Evolutionary conservation across 2,797 vertebrate genomes (phyloP).

Genomic region (Corythornis leucogaster): DNA sequence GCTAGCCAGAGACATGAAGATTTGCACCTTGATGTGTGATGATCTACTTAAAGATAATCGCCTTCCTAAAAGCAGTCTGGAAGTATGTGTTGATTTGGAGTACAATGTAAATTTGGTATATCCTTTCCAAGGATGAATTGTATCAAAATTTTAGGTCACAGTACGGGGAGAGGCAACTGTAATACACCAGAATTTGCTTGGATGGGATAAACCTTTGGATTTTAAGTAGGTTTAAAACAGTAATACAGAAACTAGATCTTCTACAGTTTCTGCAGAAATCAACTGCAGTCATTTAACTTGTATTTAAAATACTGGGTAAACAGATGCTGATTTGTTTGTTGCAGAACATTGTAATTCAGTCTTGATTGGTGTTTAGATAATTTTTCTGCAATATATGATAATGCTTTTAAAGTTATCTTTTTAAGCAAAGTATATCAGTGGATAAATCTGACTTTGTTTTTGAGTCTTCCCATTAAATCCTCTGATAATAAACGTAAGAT

Average conservation of each 20-base stretch:
- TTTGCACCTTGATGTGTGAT: not conserved
- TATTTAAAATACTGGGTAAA: not conserved
- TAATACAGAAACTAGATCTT: not conserved
- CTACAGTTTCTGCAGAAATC: not conserved
- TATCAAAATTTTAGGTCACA: not conserved
- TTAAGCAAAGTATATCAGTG: not conserved
- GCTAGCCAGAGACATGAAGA: not conserved
- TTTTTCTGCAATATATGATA: not conserved
- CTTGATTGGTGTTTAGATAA: not conserved
- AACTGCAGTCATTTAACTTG: not conserved
- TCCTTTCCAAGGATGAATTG: not conserved
- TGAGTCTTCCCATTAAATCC: not conserved
- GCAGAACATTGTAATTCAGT: not conserved
- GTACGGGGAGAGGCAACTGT: not conserved
- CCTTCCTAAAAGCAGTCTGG: not conserved
- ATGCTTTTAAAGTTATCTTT: not conserved
- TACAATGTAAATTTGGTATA: not conserved
- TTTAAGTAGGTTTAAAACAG: not conserved
- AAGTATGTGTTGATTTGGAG: not conserved
- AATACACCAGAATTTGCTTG: not conserved
- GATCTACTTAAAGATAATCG: not conserved
- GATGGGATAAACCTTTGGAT: not conserved
- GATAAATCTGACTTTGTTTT: not conserved
- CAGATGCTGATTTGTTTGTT: not conserved
- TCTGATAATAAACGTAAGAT: too few relatives aligned